A percentile compares a stretch with the other conserved stretches of the same genome.
Evolutionary conservation across 2,113 vertebrate genomes (phyloP).

Genomic region (Zosterops borbonicus): DNA sequence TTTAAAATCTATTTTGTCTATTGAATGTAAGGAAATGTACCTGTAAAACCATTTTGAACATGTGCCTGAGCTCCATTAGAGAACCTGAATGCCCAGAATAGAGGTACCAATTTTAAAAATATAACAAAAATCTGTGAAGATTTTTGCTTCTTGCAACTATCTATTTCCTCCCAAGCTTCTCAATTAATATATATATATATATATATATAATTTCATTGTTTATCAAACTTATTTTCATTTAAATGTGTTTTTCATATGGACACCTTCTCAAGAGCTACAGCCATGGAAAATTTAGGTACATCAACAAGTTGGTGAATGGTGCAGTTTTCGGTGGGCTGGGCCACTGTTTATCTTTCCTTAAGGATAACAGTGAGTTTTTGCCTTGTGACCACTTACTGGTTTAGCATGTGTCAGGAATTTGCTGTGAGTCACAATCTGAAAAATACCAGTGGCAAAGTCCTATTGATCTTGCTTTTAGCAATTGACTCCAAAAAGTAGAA

Average conservation of each 20-base stretch:
- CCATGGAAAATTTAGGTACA: not conserved
- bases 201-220: not conserved
- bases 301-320: not conserved
- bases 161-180: not conserved
- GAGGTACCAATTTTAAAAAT: not conserved
- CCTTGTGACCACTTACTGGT: not conserved
- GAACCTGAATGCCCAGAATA: not conserved
- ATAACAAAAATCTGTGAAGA: not conserved
- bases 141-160: not conserved
- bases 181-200: not conserved
- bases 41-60: slow-evolving; percentile 25
- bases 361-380: not conserved
- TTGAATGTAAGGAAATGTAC: slow-evolving; percentile 45
- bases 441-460: not conserved
- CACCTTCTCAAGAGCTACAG: not conserved
- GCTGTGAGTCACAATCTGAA: not conserved
- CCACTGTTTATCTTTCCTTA: not conserved
- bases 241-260: not conserved
- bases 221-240: not conserved
- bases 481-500: not conserved
- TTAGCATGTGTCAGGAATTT: not conserved
- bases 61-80: not conserved
- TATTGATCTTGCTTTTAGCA: not conserved
- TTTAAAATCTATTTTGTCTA: slow-evolving; percentile 52
- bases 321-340: not conserved